Conservation (phyloP, 2,888 invertebrate genomes). For the Tiliacea citrago region DNA sequence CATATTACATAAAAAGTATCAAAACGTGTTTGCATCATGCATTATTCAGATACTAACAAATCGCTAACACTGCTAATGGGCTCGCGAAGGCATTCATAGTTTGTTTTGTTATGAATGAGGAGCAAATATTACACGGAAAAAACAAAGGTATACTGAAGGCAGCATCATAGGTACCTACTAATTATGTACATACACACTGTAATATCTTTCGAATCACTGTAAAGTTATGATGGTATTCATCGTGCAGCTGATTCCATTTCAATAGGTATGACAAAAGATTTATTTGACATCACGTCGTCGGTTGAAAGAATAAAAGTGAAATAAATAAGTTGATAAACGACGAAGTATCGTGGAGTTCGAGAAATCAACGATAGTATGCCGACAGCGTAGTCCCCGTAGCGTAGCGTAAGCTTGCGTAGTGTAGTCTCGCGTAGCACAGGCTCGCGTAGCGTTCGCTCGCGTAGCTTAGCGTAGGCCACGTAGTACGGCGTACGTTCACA, state of each 20-base stretch:
- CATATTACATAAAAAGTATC: conserved; percentile 5
- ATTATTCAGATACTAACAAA: conserved; percentile 44
- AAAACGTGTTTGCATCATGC: conserved; percentile 32
- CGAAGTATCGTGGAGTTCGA: neutral
- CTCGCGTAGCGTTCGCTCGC: neutral
- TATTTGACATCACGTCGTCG: too few species aligned
- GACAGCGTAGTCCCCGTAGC: neutral
- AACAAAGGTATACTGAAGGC: conserved; percentile 30
- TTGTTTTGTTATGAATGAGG: conserved; percentile 33
- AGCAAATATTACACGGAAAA: conserved; percentile 39
- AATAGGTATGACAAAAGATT: neutral
- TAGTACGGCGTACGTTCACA: neutral
- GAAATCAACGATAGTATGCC: neutral
- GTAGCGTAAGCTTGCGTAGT: neutral
- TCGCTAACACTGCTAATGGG: conserved; percentile 51
- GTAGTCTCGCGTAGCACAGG: neutral
- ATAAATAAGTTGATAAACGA: neutral
- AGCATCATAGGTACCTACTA: conserved; percentile 22
- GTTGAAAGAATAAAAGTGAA: neutral
- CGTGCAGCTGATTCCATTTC: neutral
- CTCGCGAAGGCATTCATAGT: conserved; percentile 42
- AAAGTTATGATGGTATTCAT: neutral
- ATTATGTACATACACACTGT: neutral
- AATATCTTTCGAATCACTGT: neutral
- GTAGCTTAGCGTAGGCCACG: neutral